Evolutionary conservation across 2,888 invertebrate genomes (phyloP).

Genomic region (Volucella zonaria): DNA sequence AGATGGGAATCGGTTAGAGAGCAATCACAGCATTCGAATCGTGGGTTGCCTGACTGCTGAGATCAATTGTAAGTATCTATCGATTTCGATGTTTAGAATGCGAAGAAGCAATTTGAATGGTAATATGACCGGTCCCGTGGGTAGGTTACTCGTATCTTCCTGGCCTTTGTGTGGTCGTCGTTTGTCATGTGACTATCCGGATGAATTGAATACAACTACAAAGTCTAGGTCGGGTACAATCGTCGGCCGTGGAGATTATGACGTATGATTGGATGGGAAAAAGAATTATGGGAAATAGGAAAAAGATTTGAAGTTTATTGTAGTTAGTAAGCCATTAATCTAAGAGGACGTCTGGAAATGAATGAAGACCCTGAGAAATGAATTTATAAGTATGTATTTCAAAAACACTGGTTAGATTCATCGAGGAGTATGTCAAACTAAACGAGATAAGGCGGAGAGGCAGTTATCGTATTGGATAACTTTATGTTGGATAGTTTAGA

Average conservation of each 20-base stretch:
- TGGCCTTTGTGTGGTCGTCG: background rate
- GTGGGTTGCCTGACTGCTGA: constrained; percentile 7
- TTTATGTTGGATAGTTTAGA: no score
- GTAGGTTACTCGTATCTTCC: background rate
- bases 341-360: background rate
- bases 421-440: no score
- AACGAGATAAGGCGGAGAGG: no score
- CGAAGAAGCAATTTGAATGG: constrained; percentile 44
- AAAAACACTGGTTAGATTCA: background rate
- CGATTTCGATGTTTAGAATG: constrained; percentile 37
- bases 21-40: constrained; percentile 25
- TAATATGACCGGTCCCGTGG: constrained; percentile 14
- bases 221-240: background rate
- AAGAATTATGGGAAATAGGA: constrained; percentile 33
- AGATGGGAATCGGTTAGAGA: background rate
- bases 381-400: constrained; percentile 18
- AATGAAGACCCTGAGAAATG: background rate
- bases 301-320: constrained; percentile 40
- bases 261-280: constrained; percentile 16
- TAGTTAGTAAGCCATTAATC: constrained; percentile 27
- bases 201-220: background rate
- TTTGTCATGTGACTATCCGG: background rate
- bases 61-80: constrained; percentile 5
- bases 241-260: constrained; percentile 16
- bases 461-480: no score